These are phyloP conservation scores for Campylomormyrus tamandua DNA, from an alignment of 2,113 vertebrate species.

Conservation along the genomic window DNA sequence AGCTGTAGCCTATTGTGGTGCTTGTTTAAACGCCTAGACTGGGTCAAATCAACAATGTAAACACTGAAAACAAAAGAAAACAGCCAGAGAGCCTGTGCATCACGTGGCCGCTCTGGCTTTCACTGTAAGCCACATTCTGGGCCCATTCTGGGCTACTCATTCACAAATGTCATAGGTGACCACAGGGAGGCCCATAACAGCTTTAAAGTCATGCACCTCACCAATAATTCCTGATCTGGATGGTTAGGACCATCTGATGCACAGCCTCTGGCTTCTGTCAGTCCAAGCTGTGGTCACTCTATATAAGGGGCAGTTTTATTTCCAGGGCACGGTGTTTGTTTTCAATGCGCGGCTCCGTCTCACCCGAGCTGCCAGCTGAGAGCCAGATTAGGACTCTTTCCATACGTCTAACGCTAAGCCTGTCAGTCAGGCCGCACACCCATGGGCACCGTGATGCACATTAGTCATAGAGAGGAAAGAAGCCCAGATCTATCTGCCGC, in stretches of 20 bases:
- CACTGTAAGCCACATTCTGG: background rate
- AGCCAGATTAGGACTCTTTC: background rate
- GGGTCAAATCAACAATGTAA: background rate
- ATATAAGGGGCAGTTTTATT: slow-evolving; percentile 28
- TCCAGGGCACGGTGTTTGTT: slow-evolving; percentile 20
- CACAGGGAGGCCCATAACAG: background rate
- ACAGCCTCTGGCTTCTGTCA: background rate
- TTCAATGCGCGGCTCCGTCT: background rate
- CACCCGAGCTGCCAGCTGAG: background rate
- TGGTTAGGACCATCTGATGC: slow-evolving; percentile 22
- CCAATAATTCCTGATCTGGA: background rate
- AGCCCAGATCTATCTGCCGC: background rate
- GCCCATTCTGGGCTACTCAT: background rate
- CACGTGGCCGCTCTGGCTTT: background rate
- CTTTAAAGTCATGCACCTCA: background rate
- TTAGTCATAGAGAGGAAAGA: background rate
- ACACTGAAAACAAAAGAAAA: background rate
- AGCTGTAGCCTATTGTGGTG: background rate
- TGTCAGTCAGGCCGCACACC: background rate
- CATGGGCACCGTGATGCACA: background rate
- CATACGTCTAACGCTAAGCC: background rate
- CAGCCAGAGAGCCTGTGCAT: background rate
- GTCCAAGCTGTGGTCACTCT: background rate
- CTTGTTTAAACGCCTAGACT: background rate
- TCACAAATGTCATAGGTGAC: background rate